Percentiles rank a stretch among this genome's conserved stretches.
Evolutionary conservation across 2,113 vertebrate genomes (phyloP).

Genomic region (Pitta sordida): DNA sequence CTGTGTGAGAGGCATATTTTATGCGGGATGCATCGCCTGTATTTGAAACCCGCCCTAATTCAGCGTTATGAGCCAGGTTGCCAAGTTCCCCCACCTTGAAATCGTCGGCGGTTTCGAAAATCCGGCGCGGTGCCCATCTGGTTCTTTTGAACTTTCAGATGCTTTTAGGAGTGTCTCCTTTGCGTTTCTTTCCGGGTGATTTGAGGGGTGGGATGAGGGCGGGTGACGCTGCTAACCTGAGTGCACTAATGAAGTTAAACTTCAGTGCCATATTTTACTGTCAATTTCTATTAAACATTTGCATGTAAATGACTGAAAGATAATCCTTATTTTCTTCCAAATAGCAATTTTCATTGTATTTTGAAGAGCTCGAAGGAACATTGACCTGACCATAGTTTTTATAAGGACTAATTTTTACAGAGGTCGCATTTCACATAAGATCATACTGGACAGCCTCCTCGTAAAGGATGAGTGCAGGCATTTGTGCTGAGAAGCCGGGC

Average conservation of each 20-base stretch:
- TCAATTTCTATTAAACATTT: not conserved
- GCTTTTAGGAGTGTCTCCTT: not conserved
- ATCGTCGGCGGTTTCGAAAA: not conserved
- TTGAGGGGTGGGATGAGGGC: no score
- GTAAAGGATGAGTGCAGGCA: not conserved
- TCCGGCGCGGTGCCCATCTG: no score
- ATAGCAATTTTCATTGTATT: not conserved
- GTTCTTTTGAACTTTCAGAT: not conserved
- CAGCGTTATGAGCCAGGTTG: not conserved
- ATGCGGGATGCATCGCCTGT: not conserved
- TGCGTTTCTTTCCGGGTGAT: not conserved
- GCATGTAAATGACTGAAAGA: not conserved
- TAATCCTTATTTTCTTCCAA: not conserved
- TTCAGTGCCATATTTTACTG: not conserved
- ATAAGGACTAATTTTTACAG: not conserved
- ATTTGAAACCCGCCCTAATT: not conserved
- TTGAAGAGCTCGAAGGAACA: not conserved
- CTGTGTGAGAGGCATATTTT: not conserved
- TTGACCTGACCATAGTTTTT: not conserved
- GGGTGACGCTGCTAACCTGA: not conserved
- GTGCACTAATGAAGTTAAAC: not conserved
- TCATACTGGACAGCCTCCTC: not conserved
- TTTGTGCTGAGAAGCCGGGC: not conserved
- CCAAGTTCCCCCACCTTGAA: accelerated
- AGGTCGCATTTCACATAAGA: accelerated